Evolutionary conservation across 2,113 vertebrate genomes (phyloP).

Genomic region (Gallinago undulata): DNA sequence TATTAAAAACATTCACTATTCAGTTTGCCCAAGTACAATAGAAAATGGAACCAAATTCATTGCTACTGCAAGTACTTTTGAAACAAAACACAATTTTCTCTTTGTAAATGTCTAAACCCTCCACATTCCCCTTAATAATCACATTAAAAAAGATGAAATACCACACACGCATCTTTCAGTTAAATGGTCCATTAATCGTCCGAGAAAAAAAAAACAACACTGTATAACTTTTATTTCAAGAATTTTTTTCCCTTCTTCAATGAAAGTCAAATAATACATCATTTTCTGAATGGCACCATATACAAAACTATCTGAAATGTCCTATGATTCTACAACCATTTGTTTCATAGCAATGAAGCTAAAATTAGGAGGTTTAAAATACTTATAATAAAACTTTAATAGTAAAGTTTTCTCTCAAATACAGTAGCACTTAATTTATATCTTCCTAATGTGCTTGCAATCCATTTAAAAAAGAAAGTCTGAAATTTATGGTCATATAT

Average conservation of each 20-base stretch:
- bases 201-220: not conserved
- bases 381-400: conserved; percentile 24
- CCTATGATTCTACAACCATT: conserved; percentile 29
- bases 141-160: not conserved
- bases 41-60: not conserved
- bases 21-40: not conserved
- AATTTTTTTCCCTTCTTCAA: not conserved
- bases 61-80: not conserved
- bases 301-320: conserved; percentile 16
- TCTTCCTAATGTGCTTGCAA: conserved; percentile 45
- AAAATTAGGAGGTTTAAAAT: conserved; percentile 45
- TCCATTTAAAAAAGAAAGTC: conserved; percentile 9
- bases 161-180: not conserved
- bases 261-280: conserved; percentile 3
- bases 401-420: conserved; percentile 36
- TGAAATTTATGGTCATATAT: conserved; percentile 21
- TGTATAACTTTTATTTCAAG: not conserved
- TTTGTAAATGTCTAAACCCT: not conserved
- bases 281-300: not conserved
- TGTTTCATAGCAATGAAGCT: conserved; percentile 24
- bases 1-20: not conserved
- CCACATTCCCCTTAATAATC: not conserved
- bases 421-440: conserved; percentile 29
- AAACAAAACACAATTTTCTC: not conserved
- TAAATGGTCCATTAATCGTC: not conserved